Conservation (phyloP, 2,797 vertebrate species). For the Menidia menidia region DNA sequence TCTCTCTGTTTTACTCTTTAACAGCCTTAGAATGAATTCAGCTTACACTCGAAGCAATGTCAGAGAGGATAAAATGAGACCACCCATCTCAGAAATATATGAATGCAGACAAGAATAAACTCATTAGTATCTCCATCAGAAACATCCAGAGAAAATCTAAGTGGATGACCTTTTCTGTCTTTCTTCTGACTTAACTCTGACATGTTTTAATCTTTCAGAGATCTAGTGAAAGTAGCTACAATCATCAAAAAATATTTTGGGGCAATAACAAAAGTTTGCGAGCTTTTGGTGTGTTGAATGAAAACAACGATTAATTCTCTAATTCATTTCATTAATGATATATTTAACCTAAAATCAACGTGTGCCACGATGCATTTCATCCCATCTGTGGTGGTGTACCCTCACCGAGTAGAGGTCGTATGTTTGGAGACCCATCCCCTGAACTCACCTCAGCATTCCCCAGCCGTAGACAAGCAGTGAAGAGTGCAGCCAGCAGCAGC, state of each 20-base stretch:
- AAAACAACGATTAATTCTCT: not conserved
- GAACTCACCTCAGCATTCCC: constrained; percentile 79
- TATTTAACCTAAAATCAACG: not conserved
- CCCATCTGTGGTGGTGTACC: not conserved
- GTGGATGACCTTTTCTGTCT: not conserved
- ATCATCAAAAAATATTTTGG: not conserved
- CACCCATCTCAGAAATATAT: not conserved
- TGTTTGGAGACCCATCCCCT: not conserved
- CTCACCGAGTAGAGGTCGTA: constrained; percentile 32
- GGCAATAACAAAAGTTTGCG: not conserved
- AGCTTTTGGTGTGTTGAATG: not conserved
- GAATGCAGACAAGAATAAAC: not conserved
- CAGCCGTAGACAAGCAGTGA: constrained; percentile 66
- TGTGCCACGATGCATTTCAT: not conserved
- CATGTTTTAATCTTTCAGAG: not conserved
- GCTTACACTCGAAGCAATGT: not conserved
- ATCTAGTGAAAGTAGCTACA: not conserved
- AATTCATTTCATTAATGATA: not conserved
- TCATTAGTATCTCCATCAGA: not conserved
- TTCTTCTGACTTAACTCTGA: not conserved
- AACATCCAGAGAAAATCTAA: not conserved
- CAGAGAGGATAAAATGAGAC: not conserved
- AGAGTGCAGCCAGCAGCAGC: constrained; percentile 76
- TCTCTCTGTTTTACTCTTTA: not conserved
- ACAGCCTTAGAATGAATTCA: constrained; percentile 20